phyloP scores from a whole-genome alignment of 2,113 vertebrate genomes.

The Sarotherodon lohbergeri region DNA sequence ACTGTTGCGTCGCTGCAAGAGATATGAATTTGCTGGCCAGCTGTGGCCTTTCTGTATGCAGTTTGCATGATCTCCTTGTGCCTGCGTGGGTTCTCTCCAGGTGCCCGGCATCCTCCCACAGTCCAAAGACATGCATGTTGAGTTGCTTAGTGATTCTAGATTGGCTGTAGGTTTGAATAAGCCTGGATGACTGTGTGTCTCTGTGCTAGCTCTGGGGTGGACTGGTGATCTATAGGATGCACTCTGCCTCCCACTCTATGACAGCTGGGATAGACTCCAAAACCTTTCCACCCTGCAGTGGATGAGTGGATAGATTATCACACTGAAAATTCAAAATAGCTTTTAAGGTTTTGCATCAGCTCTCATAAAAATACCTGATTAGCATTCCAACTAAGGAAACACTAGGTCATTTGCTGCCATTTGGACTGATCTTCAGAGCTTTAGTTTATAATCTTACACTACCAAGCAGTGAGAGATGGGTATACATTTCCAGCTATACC shows the following conservation, averaged over 20 bases:
- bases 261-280: not conserved
- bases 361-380: not conserved
- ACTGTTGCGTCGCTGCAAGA: not conserved
- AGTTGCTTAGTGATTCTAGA: not conserved
- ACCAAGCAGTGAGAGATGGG: not conserved
- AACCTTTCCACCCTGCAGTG: not conserved
- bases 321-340: not conserved
- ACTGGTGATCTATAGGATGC: not conserved
- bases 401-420: not conserved
- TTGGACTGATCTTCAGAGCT: not conserved
- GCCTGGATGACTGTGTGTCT: not conserved
- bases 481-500: not conserved
- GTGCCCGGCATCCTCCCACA: not conserved
- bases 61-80: not conserved
- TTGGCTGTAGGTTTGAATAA: not conserved
- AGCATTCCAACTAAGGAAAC: not conserved
- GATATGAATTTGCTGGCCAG: not conserved
- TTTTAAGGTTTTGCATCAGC: not conserved
- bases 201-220: not conserved
- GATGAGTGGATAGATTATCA: not conserved
- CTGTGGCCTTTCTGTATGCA: not conserved
- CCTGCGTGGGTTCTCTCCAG: not conserved
- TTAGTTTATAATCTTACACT: not conserved
- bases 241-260: not conserved
- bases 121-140: not conserved